Evolutionary conservation across 2,113 vertebrate species (phyloP), one percentile per base, ranked within the genome.

Genomic region (Zosterops japonicus): DNA sequence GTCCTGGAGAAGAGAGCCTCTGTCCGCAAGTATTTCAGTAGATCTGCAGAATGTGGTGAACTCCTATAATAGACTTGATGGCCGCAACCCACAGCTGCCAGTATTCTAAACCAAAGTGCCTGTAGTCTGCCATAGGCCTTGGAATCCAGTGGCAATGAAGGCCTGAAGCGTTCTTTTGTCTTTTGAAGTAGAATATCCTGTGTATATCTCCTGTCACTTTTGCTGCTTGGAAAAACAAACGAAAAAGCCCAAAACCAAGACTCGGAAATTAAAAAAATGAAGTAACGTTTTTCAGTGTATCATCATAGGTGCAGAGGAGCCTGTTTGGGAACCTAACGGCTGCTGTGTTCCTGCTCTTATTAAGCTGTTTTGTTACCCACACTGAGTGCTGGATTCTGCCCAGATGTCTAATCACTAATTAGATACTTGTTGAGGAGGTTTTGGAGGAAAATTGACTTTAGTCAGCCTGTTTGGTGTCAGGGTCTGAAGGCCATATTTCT

Each of bases 41-140:
- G 94, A 83, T 93, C 76, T 97, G 67, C 90, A 97, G 93, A 94
- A 94, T 95, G 92, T 93, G 92, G 94, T 89, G 55, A 69, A 28
- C 76, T 96, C 92, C 83, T 89, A 25, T 95, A 91, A 92, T 68
- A 94, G 94, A 70, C 47, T 91, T 80, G 83, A 84, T 87, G 83
- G 83, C 83, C 9, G 0, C 85, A 96, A 94, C 55, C 89, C 91
- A 74, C 94, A 93, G 79, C 79, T 95, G 77, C 81, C 91, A 94
- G 80, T 95, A 1, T 93, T 87, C 79, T 80, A 87, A 91, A 64
- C 90, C 86, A 57, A 31, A 92, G 83, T 80, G 77, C 65, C 70
- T 83, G 53, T 71, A 83, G 61, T 36, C 71, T 94, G 78, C 53
- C 41, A 12, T 81, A 39, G 86, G 52, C 85, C 57, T 46, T 59